A percentile compares a stretch with the other conserved stretches of the same genome.
phyloP scores from a whole-genome alignment of 1,140 invertebrate genomes.

The Sminthurinus signatus region DNA sequence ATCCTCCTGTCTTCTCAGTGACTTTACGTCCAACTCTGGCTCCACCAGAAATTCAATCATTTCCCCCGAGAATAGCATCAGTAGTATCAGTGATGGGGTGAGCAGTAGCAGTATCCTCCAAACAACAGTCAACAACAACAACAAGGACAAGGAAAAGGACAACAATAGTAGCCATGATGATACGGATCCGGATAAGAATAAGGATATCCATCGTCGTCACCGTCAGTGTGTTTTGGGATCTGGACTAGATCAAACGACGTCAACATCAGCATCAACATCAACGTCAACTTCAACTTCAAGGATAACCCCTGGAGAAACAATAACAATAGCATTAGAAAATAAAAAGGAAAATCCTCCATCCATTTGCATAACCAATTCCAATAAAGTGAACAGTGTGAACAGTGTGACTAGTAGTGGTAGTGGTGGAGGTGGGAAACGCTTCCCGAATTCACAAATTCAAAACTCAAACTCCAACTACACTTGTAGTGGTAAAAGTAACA shows the following conservation, averaged over 20 bases:
- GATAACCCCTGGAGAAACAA: not conserved
- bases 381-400: too few species aligned
- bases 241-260: not conserved
- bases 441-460: not conserved
- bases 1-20: constrained; percentile 32
- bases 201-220: not conserved
- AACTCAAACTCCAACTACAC: too few species aligned
- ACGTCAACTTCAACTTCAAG: not conserved
- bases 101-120: not conserved
- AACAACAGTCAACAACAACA: not conserved
- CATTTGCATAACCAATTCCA: constrained; percentile 1
- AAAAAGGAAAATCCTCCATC: not conserved
- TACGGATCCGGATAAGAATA: too few species aligned
- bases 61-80: constrained; percentile 23
- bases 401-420: too few species aligned
- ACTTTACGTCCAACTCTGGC: constrained; percentile 5
- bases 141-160: too few species aligned
- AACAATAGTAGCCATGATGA: too few species aligned
- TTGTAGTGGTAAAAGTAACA: too few species aligned
- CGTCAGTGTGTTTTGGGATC: constrained; percentile 1
- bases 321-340: too few species aligned
- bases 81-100: not conserved
- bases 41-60: constrained; percentile 37
- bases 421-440: constrained; percentile 1
- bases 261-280: not conserved